phyloP scores from a whole-genome alignment of 2,888 invertebrate species.

The Amiota communis region DNA sequence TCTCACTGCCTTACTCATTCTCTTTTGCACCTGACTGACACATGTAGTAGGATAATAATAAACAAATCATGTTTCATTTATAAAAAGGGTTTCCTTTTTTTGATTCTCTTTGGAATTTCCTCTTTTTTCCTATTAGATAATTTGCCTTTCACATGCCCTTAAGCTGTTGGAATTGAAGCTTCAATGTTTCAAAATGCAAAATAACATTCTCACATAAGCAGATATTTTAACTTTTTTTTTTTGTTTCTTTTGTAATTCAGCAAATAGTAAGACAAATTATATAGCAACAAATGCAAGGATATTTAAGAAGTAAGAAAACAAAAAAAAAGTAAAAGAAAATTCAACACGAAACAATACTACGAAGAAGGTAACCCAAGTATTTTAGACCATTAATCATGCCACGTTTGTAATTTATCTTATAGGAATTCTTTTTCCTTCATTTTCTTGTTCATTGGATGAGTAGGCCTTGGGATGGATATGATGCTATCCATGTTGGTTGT shows the following conservation, averaged over 20 bases:
- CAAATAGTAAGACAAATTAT: constrained; percentile 29
- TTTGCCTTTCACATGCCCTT: not conserved
- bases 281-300: not conserved
- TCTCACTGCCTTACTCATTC: not conserved
- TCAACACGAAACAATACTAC: not conserved
- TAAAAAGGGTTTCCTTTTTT: constrained; percentile 3
- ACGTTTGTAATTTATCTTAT: constrained; percentile 62
- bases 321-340: constrained; percentile 6
- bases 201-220: not conserved
- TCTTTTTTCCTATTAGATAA: not conserved
- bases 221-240: constrained; percentile 7
- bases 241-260: constrained; percentile 1
- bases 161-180: not conserved
- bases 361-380: constrained; percentile 16
- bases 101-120: not conserved
- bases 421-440: constrained; percentile 31
- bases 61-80: constrained; percentile 27
- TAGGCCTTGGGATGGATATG: constrained; percentile 15
- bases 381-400: constrained; percentile 61
- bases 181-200: not conserved
- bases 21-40: constrained; percentile 15
- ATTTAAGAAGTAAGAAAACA: not conserved
- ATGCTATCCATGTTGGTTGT: too few relatives aligned
- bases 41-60: constrained; percentile 29
- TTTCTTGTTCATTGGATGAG: constrained; percentile 6